Base-by-base conservation (phyloP, 2,113 vertebrate species). In the Anhinga anhinga region DNA sequence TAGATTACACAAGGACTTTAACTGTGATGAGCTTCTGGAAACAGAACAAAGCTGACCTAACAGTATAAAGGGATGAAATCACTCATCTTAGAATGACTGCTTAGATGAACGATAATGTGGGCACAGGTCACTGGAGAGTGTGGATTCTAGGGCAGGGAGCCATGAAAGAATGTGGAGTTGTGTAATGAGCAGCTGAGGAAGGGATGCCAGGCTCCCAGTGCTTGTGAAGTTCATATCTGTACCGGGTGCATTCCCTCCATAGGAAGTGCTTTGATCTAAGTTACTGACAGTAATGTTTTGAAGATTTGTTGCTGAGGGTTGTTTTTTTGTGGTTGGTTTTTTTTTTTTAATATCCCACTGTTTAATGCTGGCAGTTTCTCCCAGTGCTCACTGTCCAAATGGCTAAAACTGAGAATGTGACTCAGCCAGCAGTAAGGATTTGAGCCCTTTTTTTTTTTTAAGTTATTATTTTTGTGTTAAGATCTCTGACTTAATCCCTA, bases 21-120 rank as follows among this genome's bases (percentile, higher is more conserved):
- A 44, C 62, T 73, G 81, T 62, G 80, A 88, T 89, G 96, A 94
- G 93, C 86, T 94, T 96, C 94, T 97, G 91, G 91, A 87, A 93
- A 32, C 87, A 88, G 95, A 95, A 80, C 95, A 93, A 87, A 96
- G 93, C 84, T 90, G 87, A 69, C 74, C 82, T 30, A 44, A 50
- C 56, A 67, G 95, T 23, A 13, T 79, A 27, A 87, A 94, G 81
- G 89, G 93, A 76, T 94, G 78, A 92, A 91, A 91, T 95, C 88
- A 66, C 85, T 81, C 85, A 4, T 93, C 82, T 86, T 34, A n/a
- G 61, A 70, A 50, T 42, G 70, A 38, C 62, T 56, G 82, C 73
- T 76, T 45, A 36, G 65, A 62, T 50, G 81, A 89, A 42, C 25
- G 18, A n/a, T n/a, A 40, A n/a, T 13, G 67, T 92, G 95, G 91